phyloP scores from a whole-genome alignment of 2,888 invertebrate species.

The Xestia rhomboidea region DNA sequence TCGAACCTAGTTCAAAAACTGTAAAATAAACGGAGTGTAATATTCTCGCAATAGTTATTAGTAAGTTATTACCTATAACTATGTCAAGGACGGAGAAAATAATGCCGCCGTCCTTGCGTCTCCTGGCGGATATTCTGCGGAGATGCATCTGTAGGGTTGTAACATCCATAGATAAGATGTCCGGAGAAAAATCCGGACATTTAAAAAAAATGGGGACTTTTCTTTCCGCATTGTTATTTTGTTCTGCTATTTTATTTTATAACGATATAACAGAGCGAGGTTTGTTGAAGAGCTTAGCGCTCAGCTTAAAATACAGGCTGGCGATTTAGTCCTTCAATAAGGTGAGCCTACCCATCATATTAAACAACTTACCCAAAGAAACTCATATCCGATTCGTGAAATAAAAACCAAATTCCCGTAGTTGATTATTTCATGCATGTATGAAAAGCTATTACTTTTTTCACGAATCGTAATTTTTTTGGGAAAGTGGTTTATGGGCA shows the following conservation, averaged over 20 bases:
- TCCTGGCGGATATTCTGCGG: slow-evolving; percentile 2
- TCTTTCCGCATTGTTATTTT: background rate
- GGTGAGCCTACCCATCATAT: too few relatives aligned
- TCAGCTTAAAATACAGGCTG: background rate
- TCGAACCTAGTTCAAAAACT: background rate
- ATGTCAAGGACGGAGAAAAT: slow-evolving; percentile 6
- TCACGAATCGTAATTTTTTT: background rate
- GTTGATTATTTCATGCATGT: too few relatives aligned
- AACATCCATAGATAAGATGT: background rate
- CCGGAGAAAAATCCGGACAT: background rate
- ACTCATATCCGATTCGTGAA: too few relatives aligned
- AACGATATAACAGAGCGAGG: background rate
- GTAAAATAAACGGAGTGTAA: background rate
- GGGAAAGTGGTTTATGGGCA: background rate
- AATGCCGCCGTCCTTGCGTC: background rate
- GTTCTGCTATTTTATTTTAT: background rate
- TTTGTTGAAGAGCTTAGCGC: background rate
- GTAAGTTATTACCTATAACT: slow-evolving; percentile 4
- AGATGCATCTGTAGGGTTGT: slow-evolving; percentile 5
- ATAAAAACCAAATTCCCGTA: too few relatives aligned
- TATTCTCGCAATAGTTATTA: background rate
- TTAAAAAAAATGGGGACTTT: background rate
- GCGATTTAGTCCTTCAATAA: background rate
- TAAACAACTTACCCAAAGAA: too few relatives aligned
- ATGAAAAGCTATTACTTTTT: background rate